Base-by-base conservation (phyloP, 1,140 invertebrate species). In the Papilio machaon region DNA sequence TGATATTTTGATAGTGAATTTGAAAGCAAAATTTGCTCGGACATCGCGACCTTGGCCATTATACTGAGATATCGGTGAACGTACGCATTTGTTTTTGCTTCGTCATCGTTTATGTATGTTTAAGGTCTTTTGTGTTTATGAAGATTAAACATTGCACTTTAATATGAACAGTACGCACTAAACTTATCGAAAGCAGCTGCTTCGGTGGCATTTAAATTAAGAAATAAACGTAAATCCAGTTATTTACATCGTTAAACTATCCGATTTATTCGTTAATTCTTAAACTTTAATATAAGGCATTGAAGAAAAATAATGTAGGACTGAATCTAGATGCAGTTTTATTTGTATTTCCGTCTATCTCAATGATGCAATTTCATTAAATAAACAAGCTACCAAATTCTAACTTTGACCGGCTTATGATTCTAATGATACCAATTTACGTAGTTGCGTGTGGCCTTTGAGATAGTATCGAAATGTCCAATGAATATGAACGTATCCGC, bases 21-120 rank as follows among this genome's bases (percentile, higher is more conserved):
- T 86, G 84, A 90, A 89, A 91, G 88, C 88, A 82, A 82, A 81
- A 82, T 84, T 82, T 85, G 83, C 85, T 84, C 85, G 67, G 82
- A 75, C 79, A 85, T 79, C 60, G 74, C 80, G 86, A 84, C 88
- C 89, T 89, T 89, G 87, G 81, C 54, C 74, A 83, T 86, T 80
- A 80, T 85, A 75, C 75, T 81, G 73, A 70, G 43, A 74, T 74
- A 47, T 52, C 2, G 49, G 43, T 76, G 74, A 49, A 76, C 74
- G 74, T 47, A 76, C 35, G 43, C 38, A n/a, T 73, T 73, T 73
- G 13, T 30, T 70, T 70, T 35, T 70, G 64, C 13, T 70, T 35
- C 64, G 64, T 35, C 64, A 35, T 35, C 60, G 10, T 64, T 64
- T 13, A 35, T 35, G 23, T n/a, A n/a, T n/a, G n/a, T 54, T 70